These are phyloP conservation scores for Coturnix japonica DNA, from an alignment of 2,113 vertebrate species.

Conservation along the genomic window DNA sequence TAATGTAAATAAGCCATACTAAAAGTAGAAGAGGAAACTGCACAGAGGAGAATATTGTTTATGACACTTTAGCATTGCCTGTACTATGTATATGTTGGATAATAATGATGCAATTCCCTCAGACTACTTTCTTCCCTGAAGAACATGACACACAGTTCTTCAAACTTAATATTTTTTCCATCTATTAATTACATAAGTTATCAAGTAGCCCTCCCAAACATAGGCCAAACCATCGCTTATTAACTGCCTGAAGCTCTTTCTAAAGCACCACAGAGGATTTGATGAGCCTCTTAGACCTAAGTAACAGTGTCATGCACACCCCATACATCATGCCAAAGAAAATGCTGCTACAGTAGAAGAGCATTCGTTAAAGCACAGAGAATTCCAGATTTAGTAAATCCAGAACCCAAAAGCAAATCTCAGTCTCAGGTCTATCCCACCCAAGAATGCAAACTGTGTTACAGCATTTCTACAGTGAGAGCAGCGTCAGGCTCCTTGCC, in stretches of 20 bases:
- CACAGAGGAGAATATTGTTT: neutral
- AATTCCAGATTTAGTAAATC: neutral
- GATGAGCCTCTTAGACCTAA: neutral
- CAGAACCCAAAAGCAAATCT: neutral
- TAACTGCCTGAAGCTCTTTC: neutral
- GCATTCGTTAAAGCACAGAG: neutral
- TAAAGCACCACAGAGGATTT: neutral
- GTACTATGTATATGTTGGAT: neutral
- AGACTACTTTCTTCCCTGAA: neutral
- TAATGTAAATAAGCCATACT: neutral
- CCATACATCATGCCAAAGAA: neutral
- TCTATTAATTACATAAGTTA: neutral
- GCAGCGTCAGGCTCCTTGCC: neutral
- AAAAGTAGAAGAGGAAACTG: neutral
- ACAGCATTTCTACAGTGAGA: neutral
- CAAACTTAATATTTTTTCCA: constrained; percentile 3
- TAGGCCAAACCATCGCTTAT: neutral
- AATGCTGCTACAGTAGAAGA: neutral
- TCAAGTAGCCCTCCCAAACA: neutral
- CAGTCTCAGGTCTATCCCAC: neutral
- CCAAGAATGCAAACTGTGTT: accelerated
- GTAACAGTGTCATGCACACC: neutral
- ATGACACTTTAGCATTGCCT: neutral
- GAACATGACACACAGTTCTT: neutral
- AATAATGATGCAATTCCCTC: neutral